Percentiles rank a stretch among this genome's conserved stretches.
phyloP scores from a whole-genome alignment of 2,888 invertebrate genomes.

The Scaptomyza polygonia region DNA sequence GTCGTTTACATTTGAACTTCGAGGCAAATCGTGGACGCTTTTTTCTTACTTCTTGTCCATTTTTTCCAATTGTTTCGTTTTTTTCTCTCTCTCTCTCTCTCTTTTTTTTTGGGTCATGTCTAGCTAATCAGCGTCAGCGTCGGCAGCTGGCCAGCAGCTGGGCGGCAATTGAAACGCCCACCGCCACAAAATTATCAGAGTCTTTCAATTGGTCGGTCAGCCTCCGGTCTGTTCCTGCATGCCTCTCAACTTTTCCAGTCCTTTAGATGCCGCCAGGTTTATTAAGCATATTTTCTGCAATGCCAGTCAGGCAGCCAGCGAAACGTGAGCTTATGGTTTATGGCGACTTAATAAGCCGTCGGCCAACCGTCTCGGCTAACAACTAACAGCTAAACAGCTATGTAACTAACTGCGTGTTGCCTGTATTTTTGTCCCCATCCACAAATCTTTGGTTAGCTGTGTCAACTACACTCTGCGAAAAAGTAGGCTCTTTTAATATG shows the following conservation, averaged over 20 bases:
- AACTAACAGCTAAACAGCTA: conserved; percentile 43
- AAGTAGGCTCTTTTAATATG: neutral
- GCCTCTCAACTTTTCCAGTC: conserved; percentile 13
- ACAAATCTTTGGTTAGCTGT: conserved; percentile 43
- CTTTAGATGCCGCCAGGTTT: conserved; percentile 65
- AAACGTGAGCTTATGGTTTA: conserved; percentile 80
- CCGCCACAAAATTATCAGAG: conserved; percentile 67
- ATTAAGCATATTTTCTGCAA: conserved; percentile 67
- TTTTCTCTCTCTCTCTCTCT: no score
- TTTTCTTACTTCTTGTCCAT: conserved; percentile 1
- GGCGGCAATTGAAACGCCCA: conserved; percentile 63
- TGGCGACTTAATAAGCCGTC: conserved; percentile 74
- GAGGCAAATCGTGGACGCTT: conserved; percentile 50
- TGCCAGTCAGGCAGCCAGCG: conserved; percentile 27
- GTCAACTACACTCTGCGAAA: conserved; percentile 39
- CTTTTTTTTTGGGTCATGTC: conserved; percentile 70
- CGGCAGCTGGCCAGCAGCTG: conserved; percentile 35
- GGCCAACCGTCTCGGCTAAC: conserved; percentile 33
- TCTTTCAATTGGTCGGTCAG: conserved; percentile 3
- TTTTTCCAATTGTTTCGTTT: conserved; percentile 37
- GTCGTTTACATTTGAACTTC: conserved; percentile 75
- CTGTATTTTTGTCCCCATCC: conserved; percentile 43
- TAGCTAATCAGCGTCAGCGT: conserved; percentile 63
- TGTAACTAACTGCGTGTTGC: conserved; percentile 56
- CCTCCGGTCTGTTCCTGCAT: neutral